Evolutionary conservation across 2,888 invertebrate species (phyloP).

Genomic region (Endotricha flammealis): DNA sequence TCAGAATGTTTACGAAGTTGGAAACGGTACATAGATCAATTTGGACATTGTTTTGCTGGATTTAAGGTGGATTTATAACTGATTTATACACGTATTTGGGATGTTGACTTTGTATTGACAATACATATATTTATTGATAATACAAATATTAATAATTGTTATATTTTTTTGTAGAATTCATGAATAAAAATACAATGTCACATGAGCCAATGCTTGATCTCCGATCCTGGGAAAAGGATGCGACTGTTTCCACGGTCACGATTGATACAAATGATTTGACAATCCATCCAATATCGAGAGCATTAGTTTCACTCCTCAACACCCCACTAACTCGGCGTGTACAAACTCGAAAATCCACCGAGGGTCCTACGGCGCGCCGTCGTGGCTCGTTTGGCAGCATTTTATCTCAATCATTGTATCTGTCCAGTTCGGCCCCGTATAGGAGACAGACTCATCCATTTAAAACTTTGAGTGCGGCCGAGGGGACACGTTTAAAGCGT

Average conservation of each 20-base stretch:
- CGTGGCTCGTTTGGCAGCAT: conserved; percentile 19
- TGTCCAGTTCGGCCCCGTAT: conserved; percentile 21
- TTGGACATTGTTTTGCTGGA: no score
- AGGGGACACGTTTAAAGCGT: conserved; percentile 67
- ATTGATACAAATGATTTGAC: conserved; percentile 56
- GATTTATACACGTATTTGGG: no score
- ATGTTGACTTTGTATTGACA: no score
- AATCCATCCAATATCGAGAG: conserved; percentile 27
- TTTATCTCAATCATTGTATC: conserved; percentile 25
- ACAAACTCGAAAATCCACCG: conserved; percentile 8
- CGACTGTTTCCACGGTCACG: conserved; percentile 30
- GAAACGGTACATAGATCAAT: no score
- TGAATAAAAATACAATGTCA: no score
- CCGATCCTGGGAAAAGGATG: conserved; percentile 34
- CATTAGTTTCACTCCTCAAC: conserved; percentile 25
- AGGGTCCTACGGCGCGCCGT: conserved; percentile 9
- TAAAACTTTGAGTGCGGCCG: conserved; percentile 57
- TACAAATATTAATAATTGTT: no score
- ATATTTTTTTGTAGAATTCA: no score
- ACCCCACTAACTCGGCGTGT: conserved; percentile 25
- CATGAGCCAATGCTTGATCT: conserved; percentile 6
- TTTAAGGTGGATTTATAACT: no score
- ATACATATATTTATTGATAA: no score
- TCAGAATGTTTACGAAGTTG: conserved; percentile 1
- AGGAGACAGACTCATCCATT: conserved; percentile 55